These are phyloP conservation scores for Zaprionus lachaisei DNA, from an alignment of 1,140 invertebrate species.

Conservation along the genomic window DNA sequence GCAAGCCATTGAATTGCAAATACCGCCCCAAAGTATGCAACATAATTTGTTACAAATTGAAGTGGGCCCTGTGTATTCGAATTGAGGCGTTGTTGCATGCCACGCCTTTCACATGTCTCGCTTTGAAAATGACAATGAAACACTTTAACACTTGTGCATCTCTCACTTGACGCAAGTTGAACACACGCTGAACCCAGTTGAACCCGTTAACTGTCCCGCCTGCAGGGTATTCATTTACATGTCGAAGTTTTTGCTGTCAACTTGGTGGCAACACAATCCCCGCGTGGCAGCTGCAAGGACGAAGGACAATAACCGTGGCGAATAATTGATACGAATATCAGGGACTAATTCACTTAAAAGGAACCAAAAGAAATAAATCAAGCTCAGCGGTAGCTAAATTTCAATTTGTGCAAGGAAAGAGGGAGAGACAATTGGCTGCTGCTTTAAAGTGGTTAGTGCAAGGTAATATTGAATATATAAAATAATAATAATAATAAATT, in stretches of 20 bases:
- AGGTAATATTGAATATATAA: too few species aligned
- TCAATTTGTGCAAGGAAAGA: background rate
- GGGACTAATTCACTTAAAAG: background rate
- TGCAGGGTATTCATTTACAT: background rate
- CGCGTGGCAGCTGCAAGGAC: background rate
- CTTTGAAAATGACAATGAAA: slow-evolving; percentile 44
- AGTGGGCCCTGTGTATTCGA: background rate
- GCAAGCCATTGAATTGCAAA: slow-evolving; percentile 8
- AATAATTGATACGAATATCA: slow-evolving; percentile 4
- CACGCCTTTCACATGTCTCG: slow-evolving; percentile 69
- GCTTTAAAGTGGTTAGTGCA: too few species aligned
- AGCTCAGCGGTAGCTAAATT: background rate
- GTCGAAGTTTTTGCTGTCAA: background rate
- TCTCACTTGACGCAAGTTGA: background rate
- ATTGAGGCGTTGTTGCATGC: background rate
- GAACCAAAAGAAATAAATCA: background rate
- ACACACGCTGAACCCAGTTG: slow-evolving; percentile 10
- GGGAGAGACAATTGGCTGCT: too few species aligned
- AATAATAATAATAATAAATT: too few species aligned
- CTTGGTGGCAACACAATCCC: background rate
- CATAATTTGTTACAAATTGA: slow-evolving; percentile 9
- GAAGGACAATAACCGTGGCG: background rate
- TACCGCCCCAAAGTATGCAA: slow-evolving; percentile 29
- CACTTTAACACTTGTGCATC: slow-evolving; percentile 40
- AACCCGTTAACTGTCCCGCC: background rate